Evolutionary conservation across 2,113 vertebrate species (phyloP).

Genomic region (Chionomys nivalis): DNA sequence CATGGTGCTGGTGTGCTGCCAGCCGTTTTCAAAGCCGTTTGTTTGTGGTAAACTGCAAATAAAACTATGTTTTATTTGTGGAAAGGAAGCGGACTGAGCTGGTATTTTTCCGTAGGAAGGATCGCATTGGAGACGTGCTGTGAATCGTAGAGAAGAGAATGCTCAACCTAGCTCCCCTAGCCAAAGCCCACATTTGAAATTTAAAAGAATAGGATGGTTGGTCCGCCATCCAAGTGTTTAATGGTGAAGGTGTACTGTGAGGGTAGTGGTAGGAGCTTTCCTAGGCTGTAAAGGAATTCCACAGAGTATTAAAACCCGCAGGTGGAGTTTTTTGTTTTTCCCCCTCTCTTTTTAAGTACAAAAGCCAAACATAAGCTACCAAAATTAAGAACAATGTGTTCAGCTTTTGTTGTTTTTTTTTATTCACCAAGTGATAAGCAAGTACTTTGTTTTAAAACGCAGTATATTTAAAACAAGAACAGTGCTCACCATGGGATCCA

Average conservation of each 20-base stretch:
- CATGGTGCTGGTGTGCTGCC: not conserved
- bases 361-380: conserved; percentile 78
- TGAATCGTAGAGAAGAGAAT: conserved; percentile 55
- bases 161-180: conserved; percentile 44
- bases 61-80: conserved; percentile 61
- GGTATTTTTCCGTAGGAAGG: conserved; percentile 66
- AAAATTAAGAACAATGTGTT: conserved; percentile 73
- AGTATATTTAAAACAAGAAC: conserved; percentile 55
- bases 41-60: conserved; percentile 63
- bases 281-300: conserved; percentile 50
- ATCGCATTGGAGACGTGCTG: conserved; percentile 53
- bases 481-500: conserved; percentile 78
- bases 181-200: conserved; percentile 65
- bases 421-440: conserved; percentile 57
- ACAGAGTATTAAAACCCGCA: conserved; percentile 74
- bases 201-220: not conserved
- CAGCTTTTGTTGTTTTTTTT: conserved; percentile 74
- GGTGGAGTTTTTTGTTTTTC: not conserved
- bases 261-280: conserved; percentile 63
- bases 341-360: conserved; percentile 38
- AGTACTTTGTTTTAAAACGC: conserved; percentile 73
- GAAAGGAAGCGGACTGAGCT: conserved; percentile 35
- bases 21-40: conserved; percentile 51
- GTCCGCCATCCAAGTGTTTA: not conserved
- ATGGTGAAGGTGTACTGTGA: conserved; percentile 53